Evolutionary conservation across 2,113 vertebrate species (phyloP), one percentile per base, ranked within the genome.

Genomic region (Arothron firmamentum): DNA sequence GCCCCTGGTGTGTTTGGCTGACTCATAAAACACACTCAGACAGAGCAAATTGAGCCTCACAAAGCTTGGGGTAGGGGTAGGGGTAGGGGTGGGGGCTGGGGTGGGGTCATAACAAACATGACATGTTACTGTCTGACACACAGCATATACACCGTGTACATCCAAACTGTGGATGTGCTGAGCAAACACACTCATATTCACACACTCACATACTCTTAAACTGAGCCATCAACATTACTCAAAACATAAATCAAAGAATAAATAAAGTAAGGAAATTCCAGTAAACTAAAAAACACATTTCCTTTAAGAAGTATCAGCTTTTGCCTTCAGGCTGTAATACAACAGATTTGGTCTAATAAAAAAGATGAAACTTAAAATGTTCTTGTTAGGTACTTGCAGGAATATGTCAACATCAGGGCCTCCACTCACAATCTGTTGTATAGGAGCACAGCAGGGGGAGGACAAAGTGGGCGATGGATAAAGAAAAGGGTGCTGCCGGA

Each of bases 41-140:
- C 81, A 52, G 62, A 78, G 69, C 80, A 84, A 85, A 85, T 70
- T 82, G 86, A 82, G 81, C 77, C 69, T 66, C 48, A 59, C 68
- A 85, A 80, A 81, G 64, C 73, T 81, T 17, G 14, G 53, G 48
- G 48, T 23, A 14, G 23, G n/a, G 43, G 51, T 1, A 56, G 56
- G 48, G 61, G 51, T 1, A 56, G 56, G 48, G 61, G 5, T 25
- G 25, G 25, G 25, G 25, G 25, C 5, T 25, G 25, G 25, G 19
- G 51, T 1, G 60, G 56, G 48, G 61, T 59, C 64, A 83, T 78
- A 80, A 79, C 65, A 85, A 85, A 86, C 72, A 78, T 65, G 47
- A 56, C 58, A 43, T 59, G 75, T 70, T 72, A 60, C 34, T 19
- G 63, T 67, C 77, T 56, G 72, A 83, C 74, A 77, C 64, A 82